Percentiles rank a stretch among this genome's conserved stretches.
These are phyloP conservation scores for Clytia hemisphaerica DNA, from an alignment of 30 jellyfish, hydroid and myxozoan species.

Conservation along the genomic window DNA sequence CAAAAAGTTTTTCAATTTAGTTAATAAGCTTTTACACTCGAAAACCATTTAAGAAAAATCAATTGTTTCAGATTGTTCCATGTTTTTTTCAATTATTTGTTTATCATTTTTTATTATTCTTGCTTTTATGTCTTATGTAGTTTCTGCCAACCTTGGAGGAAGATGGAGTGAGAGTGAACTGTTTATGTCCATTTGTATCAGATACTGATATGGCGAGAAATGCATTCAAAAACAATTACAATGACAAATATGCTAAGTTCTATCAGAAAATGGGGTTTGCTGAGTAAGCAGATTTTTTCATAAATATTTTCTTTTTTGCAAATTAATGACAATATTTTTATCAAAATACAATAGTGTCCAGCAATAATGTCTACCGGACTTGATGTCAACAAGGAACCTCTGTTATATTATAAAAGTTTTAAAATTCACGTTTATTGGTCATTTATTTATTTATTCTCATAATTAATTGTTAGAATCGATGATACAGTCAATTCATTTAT, in stretches of 20 bases:
- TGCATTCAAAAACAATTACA: constrained; percentile 33
- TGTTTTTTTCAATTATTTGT: neutral
- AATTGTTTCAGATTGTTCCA: too few species aligned
- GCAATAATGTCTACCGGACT: too few species aligned
- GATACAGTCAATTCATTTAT: constrained; percentile 46
- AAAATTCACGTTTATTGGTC: too few species aligned
- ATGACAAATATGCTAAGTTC: constrained; percentile 15
- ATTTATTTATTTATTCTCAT: too few species aligned
- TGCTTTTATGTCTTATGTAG: neutral
- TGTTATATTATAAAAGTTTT: too few species aligned
- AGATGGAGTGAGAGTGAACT: constrained; percentile 53
- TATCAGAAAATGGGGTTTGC: constrained; percentile 38
- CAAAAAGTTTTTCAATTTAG: too few species aligned
- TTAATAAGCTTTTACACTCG: too few species aligned
- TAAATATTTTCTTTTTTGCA: neutral
- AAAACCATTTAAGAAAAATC: too few species aligned
- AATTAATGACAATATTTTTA: too few species aligned
- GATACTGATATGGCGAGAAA: constrained; percentile 48
- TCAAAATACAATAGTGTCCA: too few species aligned
- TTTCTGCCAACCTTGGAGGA: neutral
- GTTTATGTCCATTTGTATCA: constrained; percentile 59
- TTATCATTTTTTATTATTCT: neutral
- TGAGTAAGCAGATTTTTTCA: constrained; percentile 28
- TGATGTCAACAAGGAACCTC: too few species aligned
- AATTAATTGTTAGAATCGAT: constrained; percentile 27